A percentile compares a stretch with the other conserved stretches of the same genome.
phyloP scores from a whole-genome alignment of 2,888 invertebrate species.

The Cheiracanthium punctorium region DNA sequence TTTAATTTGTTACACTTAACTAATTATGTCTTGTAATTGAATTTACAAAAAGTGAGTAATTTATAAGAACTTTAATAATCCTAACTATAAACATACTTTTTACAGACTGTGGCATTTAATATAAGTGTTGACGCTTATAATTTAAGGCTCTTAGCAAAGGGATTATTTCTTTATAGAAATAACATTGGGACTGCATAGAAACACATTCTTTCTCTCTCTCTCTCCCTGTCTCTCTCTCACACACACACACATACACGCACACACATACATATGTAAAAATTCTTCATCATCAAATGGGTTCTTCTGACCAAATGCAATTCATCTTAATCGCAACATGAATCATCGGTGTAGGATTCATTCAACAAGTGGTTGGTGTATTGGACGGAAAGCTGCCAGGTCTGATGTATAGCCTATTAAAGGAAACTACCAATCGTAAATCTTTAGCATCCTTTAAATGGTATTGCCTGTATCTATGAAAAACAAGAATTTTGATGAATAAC shows the following conservation, averaged over 20 bases:
- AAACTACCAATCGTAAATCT: slow-evolving; percentile 52
- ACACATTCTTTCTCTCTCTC: too few species aligned
- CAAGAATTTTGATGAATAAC: slow-evolving; percentile 51
- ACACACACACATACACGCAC: background rate
- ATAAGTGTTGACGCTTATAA: too few species aligned
- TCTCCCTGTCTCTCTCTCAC: too few species aligned
- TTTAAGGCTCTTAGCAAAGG: too few species aligned
- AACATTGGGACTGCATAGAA: too few species aligned
- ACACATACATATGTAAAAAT: slow-evolving; percentile 15
- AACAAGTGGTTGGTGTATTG: slow-evolving; percentile 43
- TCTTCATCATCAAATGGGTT: background rate
- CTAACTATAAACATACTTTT: too few species aligned
- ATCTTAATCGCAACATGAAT: slow-evolving; percentile 43
- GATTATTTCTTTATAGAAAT: too few species aligned
- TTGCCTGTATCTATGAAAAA: slow-evolving; percentile 26
- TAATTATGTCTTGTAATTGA: too few species aligned
- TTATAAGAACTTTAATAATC: too few species aligned
- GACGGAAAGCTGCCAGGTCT: slow-evolving; percentile 8
- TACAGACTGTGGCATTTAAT: too few species aligned
- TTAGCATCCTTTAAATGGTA: slow-evolving; percentile 49
- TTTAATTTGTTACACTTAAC: too few species aligned
- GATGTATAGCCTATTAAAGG: slow-evolving; percentile 57
- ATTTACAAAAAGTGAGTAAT: too few species aligned
- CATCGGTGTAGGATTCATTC: slow-evolving; percentile 37
- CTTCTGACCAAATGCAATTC: slow-evolving; percentile 32